Conservation (phyloP, 2,797 vertebrate species). For the Petrocephalus schoutedeni region DNA sequence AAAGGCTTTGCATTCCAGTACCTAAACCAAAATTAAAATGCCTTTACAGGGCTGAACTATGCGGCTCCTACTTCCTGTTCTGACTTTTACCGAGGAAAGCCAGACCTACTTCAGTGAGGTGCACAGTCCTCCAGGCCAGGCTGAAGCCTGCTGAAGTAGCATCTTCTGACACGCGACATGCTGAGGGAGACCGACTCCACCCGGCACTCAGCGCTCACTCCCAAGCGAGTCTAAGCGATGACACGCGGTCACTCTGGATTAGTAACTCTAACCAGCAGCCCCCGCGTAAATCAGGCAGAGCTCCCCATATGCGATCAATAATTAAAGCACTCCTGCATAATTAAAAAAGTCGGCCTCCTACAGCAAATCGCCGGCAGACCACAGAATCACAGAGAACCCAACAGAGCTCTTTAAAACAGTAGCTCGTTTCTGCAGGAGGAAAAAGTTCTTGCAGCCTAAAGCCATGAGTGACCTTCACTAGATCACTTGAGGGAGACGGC, state of each 20-base stretch:
- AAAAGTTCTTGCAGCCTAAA: background rate
- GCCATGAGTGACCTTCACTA: background rate
- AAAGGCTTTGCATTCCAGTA: background rate
- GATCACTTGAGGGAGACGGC: background rate
- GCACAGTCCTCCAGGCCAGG: background rate
- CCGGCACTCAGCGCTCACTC: background rate
- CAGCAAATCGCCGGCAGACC: background rate
- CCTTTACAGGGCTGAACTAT: background rate
- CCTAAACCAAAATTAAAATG: background rate
- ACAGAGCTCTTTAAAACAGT: background rate
- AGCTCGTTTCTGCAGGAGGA: background rate
- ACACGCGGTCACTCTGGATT: background rate
- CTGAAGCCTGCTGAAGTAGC: background rate
- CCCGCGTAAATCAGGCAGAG: background rate
- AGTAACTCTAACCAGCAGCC: background rate
- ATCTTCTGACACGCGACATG: background rate
- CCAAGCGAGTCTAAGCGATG: background rate
- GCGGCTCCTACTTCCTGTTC: background rate
- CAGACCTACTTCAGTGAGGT: background rate
- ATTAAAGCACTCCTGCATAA: constrained; percentile 4
- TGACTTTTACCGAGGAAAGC: background rate
- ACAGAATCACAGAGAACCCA: background rate
- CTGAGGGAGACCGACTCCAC: background rate
- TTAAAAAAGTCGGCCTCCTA: background rate
- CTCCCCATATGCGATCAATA: background rate